Base-by-base conservation (phyloP, 2,113 vertebrate species). In the Chascanopsetta lugubris region DNA sequence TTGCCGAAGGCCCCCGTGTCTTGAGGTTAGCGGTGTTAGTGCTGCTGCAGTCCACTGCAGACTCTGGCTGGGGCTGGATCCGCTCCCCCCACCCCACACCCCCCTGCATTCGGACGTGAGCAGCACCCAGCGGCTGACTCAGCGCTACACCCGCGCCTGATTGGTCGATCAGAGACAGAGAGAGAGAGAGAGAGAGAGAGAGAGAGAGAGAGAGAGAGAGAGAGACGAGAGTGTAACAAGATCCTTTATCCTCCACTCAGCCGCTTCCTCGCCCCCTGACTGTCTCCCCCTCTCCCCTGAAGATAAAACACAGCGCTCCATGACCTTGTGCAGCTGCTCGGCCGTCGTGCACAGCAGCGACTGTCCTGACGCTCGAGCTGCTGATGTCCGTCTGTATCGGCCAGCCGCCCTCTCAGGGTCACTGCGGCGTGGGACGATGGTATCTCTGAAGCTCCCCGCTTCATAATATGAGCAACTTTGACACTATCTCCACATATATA, bases 41-140 rank as follows among this genome's bases (percentile, higher is more conserved):
- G 81, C 88, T 92, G 82, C 92, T 93, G 94, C 94, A 94, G 92
- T 94, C 93, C 92, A 93, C 87, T 93, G 89, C 86, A 81, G 84
- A 90, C 79, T 64, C 55, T 1, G 42, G 20, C 71, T 67, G 45
- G n/a, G 55, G 30, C 60, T 82, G 72, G 45, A 69, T 82, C 43
- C 54, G 53, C 60, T 60, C 62, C 60, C 50, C 50, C 85, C 88
- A 80, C 89, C 87, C 90, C 45, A 8, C 46, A 85, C 87, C 54
- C 89, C 89, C 91, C 94, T 91, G 94, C 95, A 94, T 91, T 89
- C 78, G 77, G 91, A 94, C 90, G 91, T 92, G 94, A 92, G 93
- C 88, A 86, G 73, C 72, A 57, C 80, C 85, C 60, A 76, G 66
- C 67, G 79, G 93, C 94, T 96, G 94, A 95, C 89, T 95, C 95